Percentiles rank a stretch among this genome's conserved stretches.
Evolutionary conservation across 2,888 invertebrate species (phyloP).

Genomic region (Oscheius myriophilus): DNA sequence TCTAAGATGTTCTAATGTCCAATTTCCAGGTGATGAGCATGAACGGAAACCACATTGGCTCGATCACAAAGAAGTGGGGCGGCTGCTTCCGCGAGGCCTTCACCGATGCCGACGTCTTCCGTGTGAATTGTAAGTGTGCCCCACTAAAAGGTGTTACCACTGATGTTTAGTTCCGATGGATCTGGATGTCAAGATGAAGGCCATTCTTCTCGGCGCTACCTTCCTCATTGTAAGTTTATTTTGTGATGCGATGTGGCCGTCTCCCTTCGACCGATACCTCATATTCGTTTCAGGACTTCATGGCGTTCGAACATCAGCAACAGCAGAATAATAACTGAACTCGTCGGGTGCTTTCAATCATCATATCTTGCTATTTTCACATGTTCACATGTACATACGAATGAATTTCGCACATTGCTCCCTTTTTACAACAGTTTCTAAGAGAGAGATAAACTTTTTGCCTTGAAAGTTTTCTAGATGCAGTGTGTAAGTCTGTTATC

Average conservation of each 20-base stretch:
- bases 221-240: constrained; percentile 48
- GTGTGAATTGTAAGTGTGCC: constrained; percentile 46
- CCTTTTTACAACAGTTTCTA: too few relatives aligned
- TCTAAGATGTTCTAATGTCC: too few relatives aligned
- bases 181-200: constrained; percentile 50
- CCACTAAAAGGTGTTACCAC: neutral
- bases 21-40: neutral
- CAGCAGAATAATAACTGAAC: neutral
- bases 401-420: too few relatives aligned
- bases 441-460: too few relatives aligned
- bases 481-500: too few relatives aligned
- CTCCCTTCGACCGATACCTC: too few relatives aligned
- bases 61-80: constrained; percentile 53
- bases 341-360: too few relatives aligned
- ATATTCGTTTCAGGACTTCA: constrained; percentile 50
- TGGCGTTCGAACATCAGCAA: constrained; percentile 41
- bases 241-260: too few relatives aligned
- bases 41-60: constrained; percentile 30
- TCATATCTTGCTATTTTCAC: too few relatives aligned
- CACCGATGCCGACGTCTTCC: constrained; percentile 53
- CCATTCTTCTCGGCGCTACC: constrained; percentile 52
- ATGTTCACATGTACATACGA: too few relatives aligned
- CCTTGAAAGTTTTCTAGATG: too few relatives aligned
- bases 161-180: constrained; percentile 50
- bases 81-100: constrained; percentile 48